Conservation (phyloP, 2,113 vertebrate species). For the Grammomys dolichurus region DNA sequence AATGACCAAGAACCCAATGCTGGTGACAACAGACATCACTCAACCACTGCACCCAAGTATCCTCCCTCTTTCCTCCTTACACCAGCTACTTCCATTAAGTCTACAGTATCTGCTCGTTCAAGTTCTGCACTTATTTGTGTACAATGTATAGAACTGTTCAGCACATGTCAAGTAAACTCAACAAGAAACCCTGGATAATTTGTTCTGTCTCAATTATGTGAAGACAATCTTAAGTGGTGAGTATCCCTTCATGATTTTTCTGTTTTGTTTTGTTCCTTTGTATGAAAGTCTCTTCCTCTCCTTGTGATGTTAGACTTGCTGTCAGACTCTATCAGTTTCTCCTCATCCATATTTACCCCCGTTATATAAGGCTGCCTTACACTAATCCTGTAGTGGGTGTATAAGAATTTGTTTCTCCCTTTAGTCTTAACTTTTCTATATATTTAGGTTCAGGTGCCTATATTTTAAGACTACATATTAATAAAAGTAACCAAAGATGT, state of each 20-base stretch:
- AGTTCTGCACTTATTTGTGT: neutral
- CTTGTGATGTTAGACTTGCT: neutral
- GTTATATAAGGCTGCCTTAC: neutral
- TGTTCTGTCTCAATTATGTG: neutral
- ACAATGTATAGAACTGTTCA: neutral
- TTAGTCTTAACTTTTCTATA: neutral
- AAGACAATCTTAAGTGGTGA: neutral
- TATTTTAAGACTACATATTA: neutral
- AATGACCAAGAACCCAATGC: neutral
- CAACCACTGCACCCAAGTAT: neutral
- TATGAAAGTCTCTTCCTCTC: neutral
- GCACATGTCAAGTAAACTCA: neutral
- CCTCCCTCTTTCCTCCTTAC: neutral
- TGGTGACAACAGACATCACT: neutral
- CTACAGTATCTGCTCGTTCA: neutral
- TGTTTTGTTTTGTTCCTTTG: neutral
- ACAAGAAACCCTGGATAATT: neutral
- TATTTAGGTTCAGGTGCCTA: neutral
- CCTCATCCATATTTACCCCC: neutral
- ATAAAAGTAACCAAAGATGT: neutral
- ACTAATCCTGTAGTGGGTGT: neutral
- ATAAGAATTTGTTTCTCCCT: neutral
- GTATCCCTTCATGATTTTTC: neutral
- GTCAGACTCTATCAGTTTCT: no score
- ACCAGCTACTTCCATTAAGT: neutral